These are phyloP conservation scores for Melanargia galathea DNA, from an alignment of 2,888 invertebrate species.

Conservation along the genomic window DNA sequence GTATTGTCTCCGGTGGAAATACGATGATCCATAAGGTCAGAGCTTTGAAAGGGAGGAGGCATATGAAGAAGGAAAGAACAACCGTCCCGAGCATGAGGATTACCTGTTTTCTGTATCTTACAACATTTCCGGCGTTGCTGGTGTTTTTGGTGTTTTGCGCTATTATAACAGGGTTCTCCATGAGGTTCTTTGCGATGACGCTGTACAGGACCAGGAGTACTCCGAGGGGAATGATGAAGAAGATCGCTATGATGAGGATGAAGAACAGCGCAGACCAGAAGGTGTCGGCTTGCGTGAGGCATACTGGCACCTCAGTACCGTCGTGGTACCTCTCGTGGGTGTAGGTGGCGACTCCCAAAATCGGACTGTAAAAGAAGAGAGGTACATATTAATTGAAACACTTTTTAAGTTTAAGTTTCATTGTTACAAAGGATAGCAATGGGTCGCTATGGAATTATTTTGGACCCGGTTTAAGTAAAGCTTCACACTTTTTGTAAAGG, in stretches of 20 bases:
- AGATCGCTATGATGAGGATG: slow-evolving; percentile 89
- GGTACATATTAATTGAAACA: neutral
- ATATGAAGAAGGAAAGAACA: slow-evolving; percentile 94
- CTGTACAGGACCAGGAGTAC: slow-evolving; percentile 92
- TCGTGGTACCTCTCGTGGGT: slow-evolving; percentile 87
- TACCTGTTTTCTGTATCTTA: slow-evolving; percentile 90
- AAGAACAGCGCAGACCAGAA: slow-evolving; percentile 91
- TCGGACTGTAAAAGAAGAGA: slow-evolving; percentile 85
- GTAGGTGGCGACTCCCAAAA: slow-evolving; percentile 90
- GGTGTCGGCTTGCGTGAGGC: slow-evolving; percentile 90
- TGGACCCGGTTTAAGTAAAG: neutral
- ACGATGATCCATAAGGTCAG: slow-evolving; percentile 93
- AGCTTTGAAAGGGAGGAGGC: slow-evolving; percentile 93
- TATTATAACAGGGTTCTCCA: slow-evolving; percentile 89
- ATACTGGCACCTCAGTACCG: slow-evolving; percentile 87
- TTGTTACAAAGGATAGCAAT: neutral
- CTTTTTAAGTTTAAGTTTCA: neutral
- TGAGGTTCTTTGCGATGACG: slow-evolving; percentile 91
- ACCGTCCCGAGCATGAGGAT: slow-evolving; percentile 95
- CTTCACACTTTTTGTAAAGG: neutral
- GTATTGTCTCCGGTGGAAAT: slow-evolving; percentile 86
- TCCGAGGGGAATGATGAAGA: slow-evolving; percentile 92
- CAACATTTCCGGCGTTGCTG: slow-evolving; percentile 77
- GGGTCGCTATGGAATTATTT: neutral
- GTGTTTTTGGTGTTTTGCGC: slow-evolving; percentile 82